phyloP scores from a whole-genome alignment of 2,113 vertebrate species.

The Rhinopomastus cyanomelas region DNA sequence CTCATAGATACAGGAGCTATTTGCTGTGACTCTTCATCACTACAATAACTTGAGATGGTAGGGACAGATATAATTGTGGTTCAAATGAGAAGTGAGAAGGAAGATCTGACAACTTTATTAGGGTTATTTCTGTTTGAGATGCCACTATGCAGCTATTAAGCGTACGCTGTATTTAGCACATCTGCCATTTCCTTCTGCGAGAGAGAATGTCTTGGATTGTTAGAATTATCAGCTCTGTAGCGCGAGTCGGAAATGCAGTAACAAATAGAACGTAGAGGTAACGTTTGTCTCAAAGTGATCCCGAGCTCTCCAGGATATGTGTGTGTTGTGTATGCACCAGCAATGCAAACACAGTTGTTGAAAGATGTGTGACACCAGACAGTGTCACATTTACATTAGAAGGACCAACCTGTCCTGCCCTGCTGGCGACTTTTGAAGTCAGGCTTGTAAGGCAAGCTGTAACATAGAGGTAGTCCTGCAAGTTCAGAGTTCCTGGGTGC shows the following conservation, averaged over 20 bases:
- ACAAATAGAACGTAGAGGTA: neutral
- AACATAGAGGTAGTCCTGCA: neutral
- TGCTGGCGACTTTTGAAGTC: neutral
- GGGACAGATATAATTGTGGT: neutral
- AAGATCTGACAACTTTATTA: conserved; percentile 26
- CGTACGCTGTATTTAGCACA: neutral
- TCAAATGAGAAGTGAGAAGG: conserved; percentile 15
- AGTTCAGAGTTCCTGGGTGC: neutral
- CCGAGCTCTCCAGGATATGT: neutral
- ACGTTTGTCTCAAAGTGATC: neutral
- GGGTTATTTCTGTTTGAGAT: conserved; percentile 8
- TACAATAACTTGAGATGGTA: neutral
- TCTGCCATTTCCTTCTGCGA: neutral
- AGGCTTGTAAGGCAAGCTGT: neutral
- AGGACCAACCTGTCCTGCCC: neutral
- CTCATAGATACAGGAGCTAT: neutral
- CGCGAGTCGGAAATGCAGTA: neutral
- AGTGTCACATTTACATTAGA: neutral
- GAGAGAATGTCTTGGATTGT: neutral
- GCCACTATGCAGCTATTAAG: neutral
- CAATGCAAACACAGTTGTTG: neutral
- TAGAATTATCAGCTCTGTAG: neutral
- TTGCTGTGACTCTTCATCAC: neutral
- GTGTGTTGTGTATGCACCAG: neutral
- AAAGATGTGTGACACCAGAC: neutral